A percentile compares a stretch with the other conserved stretches of the same genome.
Evolutionary conservation across 1,140 invertebrate genomes (phyloP).

Genomic region (Sycobia sp.): DNA sequence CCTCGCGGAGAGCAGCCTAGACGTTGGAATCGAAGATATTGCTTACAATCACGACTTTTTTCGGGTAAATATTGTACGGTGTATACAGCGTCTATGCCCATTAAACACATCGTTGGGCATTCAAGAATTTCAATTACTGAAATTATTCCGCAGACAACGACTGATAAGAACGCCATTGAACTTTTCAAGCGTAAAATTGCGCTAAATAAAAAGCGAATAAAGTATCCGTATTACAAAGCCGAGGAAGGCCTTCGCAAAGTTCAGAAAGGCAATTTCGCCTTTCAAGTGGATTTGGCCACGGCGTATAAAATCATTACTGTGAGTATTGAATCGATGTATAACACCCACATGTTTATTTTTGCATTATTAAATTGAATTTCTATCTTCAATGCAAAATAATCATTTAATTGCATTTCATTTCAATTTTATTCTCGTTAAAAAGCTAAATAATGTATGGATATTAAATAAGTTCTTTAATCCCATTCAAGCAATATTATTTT

Average conservation of each 20-base stretch:
- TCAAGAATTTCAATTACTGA: background rate
- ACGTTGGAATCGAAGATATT: slow-evolving; percentile 68
- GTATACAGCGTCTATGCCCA: too few relatives aligned
- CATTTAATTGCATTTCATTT: too few relatives aligned
- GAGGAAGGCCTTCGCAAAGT: slow-evolving; percentile 53
- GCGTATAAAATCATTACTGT: slow-evolving; percentile 66
- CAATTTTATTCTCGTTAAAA: too few relatives aligned
- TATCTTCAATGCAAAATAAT: background rate
- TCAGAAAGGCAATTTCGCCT: slow-evolving; percentile 63
- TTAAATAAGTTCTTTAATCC: too few relatives aligned
- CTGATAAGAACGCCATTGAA: slow-evolving; percentile 12
- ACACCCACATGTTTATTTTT: background rate
- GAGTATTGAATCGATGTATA: too few relatives aligned
- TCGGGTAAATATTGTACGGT: slow-evolving; percentile 55
- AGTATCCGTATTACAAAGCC: slow-evolving; percentile 32
- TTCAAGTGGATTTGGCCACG: slow-evolving; percentile 66
- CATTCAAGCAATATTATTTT: too few relatives aligned
- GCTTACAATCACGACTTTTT: slow-evolving; percentile 69
- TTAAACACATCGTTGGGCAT: background rate
- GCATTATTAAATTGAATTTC: background rate
- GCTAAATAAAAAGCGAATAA: slow-evolving; percentile 36
- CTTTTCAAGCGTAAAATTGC: slow-evolving; percentile 50
- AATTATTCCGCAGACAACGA: slow-evolving; percentile 9
- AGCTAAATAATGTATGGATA: too few relatives aligned
- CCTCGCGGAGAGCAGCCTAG: slow-evolving; percentile 66